Base-by-base conservation (phyloP, 1,140 invertebrate genomes). In the Drosophila nigromelanica region DNA sequence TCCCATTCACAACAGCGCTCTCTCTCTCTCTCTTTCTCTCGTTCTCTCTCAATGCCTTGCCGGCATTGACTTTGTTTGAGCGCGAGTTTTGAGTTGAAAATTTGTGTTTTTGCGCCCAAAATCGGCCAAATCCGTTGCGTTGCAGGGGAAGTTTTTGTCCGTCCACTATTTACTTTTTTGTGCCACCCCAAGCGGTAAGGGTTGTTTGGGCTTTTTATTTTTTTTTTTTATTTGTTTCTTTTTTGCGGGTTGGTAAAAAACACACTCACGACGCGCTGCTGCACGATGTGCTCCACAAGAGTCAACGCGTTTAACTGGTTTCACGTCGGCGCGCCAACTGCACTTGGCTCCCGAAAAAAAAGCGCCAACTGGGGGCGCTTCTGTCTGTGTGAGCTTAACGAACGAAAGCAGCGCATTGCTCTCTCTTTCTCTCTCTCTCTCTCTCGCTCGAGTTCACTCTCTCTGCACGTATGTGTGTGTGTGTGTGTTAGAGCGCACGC, bases 241-340 rank as follows among this genome's bases (percentile, higher is more conserved):
- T 33, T 55, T 24, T 21, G 47, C 40, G 45, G 45, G 52, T 45
- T 48, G 76, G 61, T 78, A 78, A 85, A 86, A 89, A 77, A 74
- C 74, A 70, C 71, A 80, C 75, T 64, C 45, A 54, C 42, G 45
- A 62, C 33, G n/a, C 15, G 39, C 45, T 40, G 43, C 55, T 67
- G 59, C 68, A 69, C 78, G 79, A 73, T 83, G 66, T 74, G 83
- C 82, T 86, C 76, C 72, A 70, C 47, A 69, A 42, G 71, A 75
- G 68, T 70, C 68, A 71, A 71, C 73, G 73, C 76, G 82, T 89
- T 89, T 81, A 80, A 89, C 83, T 89, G 76, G 80, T 89, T 82
- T 76, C 80, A 86, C 76, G 85, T 77, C 80, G 76, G 74, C 61
- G 83, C 80, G 76, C 60, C 75, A 74, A 78, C 70, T 70, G 71